A percentile compares a stretch with the other conserved stretches of the same genome.
Evolutionary conservation across 2,888 invertebrate species (phyloP).

Genomic region (Auanema sp.): DNA sequence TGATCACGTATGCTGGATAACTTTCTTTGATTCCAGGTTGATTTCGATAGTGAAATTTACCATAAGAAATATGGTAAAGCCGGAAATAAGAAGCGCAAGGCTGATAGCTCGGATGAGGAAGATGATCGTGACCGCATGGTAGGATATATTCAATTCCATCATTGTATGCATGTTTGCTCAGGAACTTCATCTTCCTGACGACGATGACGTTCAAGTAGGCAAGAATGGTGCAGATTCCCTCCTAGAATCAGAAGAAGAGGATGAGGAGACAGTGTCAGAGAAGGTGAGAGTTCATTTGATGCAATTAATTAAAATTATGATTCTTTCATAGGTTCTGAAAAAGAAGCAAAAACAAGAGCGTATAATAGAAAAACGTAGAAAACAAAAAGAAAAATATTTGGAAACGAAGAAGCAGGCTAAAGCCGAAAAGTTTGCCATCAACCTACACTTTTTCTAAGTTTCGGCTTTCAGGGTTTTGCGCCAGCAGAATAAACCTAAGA

Average conservation of each 20-base stretch:
- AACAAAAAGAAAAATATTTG: conserved; percentile 8
- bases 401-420: conserved; percentile 30
- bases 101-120: conserved; percentile 19
- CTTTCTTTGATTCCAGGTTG: not conserved
- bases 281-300: too few species aligned
- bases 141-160: too few species aligned
- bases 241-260: conserved; percentile 14
- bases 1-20: conserved; percentile 2
- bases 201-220: too few species aligned
- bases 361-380: not conserved
- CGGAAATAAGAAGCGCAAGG: conserved; percentile 17
- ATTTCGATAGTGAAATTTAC: too few species aligned
- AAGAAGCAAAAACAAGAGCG: conserved; percentile 18
- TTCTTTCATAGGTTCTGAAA: conserved; percentile 20
- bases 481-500: conserved; percentile 29
- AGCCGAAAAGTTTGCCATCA: conserved; percentile 12
- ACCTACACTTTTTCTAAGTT: conserved; percentile 6
- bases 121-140: too few species aligned
- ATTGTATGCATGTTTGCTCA: too few species aligned
- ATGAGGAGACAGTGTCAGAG: conserved; percentile 17
- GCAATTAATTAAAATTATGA: too few species aligned
- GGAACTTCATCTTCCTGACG: too few species aligned
- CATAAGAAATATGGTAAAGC: not conserved
- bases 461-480: conserved; percentile 28
- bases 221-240: too few species aligned